phyloP scores from a whole-genome alignment of 1,140 invertebrate species.

The Aphelenchoides besseyi region DNA sequence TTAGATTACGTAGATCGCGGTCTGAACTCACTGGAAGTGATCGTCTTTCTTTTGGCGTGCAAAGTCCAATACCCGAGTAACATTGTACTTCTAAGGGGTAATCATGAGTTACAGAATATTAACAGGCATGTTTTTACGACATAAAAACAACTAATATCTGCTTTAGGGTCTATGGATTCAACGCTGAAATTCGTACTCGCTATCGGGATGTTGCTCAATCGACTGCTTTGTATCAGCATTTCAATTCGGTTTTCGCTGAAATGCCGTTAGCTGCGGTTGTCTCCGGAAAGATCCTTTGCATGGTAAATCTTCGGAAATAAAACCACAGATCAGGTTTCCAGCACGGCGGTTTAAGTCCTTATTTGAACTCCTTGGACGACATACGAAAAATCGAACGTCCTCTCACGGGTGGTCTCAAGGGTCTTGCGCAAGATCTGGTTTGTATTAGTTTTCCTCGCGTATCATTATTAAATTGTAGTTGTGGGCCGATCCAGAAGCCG shows the following conservation, averaged over 20 bases:
- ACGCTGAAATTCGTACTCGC: slow-evolving; percentile 91
- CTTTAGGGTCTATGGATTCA: slow-evolving; percentile 85
- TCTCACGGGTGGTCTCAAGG: slow-evolving; percentile 15
- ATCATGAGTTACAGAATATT: slow-evolving; percentile 95
- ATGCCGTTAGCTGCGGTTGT: slow-evolving; percentile 95
- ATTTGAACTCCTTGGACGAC: slow-evolving; percentile 96
- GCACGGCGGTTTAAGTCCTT: slow-evolving; percentile 96
- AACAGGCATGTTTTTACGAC: slow-evolving; percentile 70
- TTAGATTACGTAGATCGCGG: slow-evolving; percentile 94
- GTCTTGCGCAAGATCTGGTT: slow-evolving; percentile 62
- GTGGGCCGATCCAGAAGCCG: slow-evolving; percentile 66
- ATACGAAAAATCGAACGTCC: slow-evolving; percentile 90
- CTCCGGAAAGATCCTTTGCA: slow-evolving; percentile 97
- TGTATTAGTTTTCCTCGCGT: too few species aligned
- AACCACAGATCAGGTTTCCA: too few species aligned
- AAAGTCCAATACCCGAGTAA: slow-evolving; percentile 98
- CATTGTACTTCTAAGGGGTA: slow-evolving; percentile 92
- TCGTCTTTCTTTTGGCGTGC: slow-evolving; percentile 87
- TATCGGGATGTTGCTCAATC: slow-evolving; percentile 84
- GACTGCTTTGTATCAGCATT: slow-evolving; percentile 83
- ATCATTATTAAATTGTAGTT: too few species aligned
- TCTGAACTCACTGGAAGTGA: slow-evolving; percentile 98
- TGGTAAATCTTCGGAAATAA: too few species aligned
- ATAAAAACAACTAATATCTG: slow-evolving; percentile 7
- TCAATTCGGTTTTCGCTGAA: slow-evolving; percentile 98